Evolutionary conservation across 2,888 invertebrate genomes (phyloP), one percentile per base, ranked within the genome.

Genomic region (Melitaea athalia): DNA sequence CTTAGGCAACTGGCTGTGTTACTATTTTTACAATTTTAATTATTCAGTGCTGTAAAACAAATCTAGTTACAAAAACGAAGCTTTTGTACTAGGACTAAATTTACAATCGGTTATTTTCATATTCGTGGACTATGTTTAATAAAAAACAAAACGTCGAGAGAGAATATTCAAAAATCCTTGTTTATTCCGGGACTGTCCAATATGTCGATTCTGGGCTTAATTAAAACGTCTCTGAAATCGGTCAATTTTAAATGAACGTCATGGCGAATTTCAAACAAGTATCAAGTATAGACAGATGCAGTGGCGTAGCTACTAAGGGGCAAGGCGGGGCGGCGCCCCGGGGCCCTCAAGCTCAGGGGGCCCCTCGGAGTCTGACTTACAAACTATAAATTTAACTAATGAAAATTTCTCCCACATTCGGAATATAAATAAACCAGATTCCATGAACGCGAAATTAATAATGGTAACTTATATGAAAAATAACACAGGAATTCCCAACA

Each of bases 141-240:
- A 52, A 52, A 55, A 33, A 55, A 33, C 53, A 33, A 24, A 55
- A 55, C 31, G 31, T 61, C 31, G 53, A 53, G 15, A 53, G 61
- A 53, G 53, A 53, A 61, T 43, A 66, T 66, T 55, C 53, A 69
- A 76, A 74, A 67, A 77, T 77, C 76, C 79, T 80, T 81, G 79
- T 84, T 83, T 82, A 80, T 81, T 83, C 79, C 81, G 79, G 79
- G 75, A 75, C 80, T 80, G 79, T 81, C 84, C 77, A 79, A 81
- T 81, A 81, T 84, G 83, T 85, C 80, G 83, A 63, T 84, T 83
- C 80, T 77, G 76, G 76, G 73, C 79, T 85, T 86, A 85, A 86
- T 87, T 86, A 87, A 85, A 82, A 83, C 78, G 75, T 74, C 74
- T 78, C 75, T 74, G 75, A 81, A 83, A 83, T 83, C 76, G 78